Evolutionary conservation across 2,888 invertebrate genomes (phyloP), one percentile per base, ranked within the genome.

Genomic region (Synanthedon tipuliformis): DNA sequence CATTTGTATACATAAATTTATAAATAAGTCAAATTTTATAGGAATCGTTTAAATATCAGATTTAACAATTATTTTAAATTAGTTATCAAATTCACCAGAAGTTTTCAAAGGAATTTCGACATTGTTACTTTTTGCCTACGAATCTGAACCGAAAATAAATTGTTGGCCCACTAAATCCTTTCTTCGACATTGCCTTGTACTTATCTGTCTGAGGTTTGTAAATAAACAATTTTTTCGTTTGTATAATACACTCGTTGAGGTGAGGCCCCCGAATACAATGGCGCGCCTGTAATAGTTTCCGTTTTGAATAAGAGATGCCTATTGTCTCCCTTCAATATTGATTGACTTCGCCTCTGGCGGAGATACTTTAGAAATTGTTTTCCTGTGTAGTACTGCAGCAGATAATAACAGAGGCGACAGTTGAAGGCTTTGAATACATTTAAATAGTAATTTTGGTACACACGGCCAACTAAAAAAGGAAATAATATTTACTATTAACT

Each of bases 221-320:
- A 81, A 82, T 82, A 85, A 83, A 83, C 79, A 75, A 81, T 77
- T 81, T 34, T 81, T 81, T 79, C 73, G 73, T 81, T 81, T 83
- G 80, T 82, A 85, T 85, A 83, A 85, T 81, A 77, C 72, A 77
- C 75, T 75, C 70, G 68, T 66, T 66, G 75, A 82, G 82, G 80
- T 78, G 80, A 83, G 79, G 77, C 77, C 7, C 67, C 68, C 67
- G 77, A 78, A 83, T 72, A 87, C 86, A 87, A 86, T 86, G 71
- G 81, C 71, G 67, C 72, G 66, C 64, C 77, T 74, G 75, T 87
- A 86, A 86, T 82, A 86, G 86, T 86, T 87, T 86, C 86, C 86
- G 83, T 80, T 85, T 79, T 78, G 78, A 83, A 82, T 81, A 81
- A 78, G 81, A 78, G 76, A 79, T 78, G 76, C 64, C 82, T 68